Percentiles rank a stretch among this genome's conserved stretches.
Evolutionary conservation across 2,888 invertebrate species (phyloP).

Genomic region (Calliphora vomitoria): DNA sequence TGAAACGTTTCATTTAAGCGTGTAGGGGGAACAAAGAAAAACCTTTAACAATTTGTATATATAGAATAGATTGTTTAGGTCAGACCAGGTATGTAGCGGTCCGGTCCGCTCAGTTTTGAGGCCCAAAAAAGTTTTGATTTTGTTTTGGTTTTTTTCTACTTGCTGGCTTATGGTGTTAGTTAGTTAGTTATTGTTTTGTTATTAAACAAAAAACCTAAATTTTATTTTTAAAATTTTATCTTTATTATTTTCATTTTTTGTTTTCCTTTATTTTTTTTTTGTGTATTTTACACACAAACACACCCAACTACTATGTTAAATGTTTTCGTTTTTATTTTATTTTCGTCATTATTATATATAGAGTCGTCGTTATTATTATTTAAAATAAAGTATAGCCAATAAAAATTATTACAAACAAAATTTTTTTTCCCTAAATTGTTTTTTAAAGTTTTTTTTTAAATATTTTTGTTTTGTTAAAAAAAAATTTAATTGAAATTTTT

Average conservation of each 20-base stretch:
- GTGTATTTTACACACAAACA: conserved; percentile 58
- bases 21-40: neutral
- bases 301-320: conserved; percentile 49
- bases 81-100: conserved; percentile 9
- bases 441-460: neutral
- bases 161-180: conserved; percentile 28
- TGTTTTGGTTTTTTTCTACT: conserved; percentile 38
- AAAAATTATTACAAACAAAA: conserved; percentile 56
- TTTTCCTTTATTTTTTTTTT: conserved; percentile 57
- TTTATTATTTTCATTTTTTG: conserved; percentile 53
- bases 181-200: conserved; percentile 59
- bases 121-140: conserved; percentile 23
- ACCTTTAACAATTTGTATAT: conserved; percentile 71
- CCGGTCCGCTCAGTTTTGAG: neutral
- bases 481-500: neutral
- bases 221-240: conserved; percentile 69
- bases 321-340: conserved; percentile 62
- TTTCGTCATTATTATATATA: conserved; percentile 62
- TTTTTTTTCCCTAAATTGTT: conserved; percentile 41
- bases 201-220: conserved; percentile 49
- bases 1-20: conserved; percentile 21
- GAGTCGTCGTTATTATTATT: conserved; percentile 71
- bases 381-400: conserved; percentile 65
- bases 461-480: conserved; percentile 49
- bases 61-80: conserved; percentile 73